Conservation (phyloP, 53 echinoderm and acorn worm species). For the Pentamera pediparva region DNA sequence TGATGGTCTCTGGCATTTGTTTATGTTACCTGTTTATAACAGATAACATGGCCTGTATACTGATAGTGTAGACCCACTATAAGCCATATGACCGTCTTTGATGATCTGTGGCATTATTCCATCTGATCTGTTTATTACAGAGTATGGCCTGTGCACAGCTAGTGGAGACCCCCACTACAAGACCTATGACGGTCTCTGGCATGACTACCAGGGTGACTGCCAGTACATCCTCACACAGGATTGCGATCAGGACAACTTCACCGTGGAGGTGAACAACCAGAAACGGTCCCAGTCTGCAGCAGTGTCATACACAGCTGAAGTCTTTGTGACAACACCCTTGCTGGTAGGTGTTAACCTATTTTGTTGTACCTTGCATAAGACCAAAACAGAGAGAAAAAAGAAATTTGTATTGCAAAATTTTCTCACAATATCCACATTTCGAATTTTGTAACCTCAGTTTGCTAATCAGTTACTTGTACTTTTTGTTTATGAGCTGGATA, state of each 20-base stretch:
- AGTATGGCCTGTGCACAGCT: slow-evolving; percentile 71
- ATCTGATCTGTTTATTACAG: slow-evolving; percentile 39
- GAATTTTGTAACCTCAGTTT: too few relatives aligned
- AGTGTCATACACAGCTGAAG: slow-evolving; percentile 65
- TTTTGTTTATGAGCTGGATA: too few relatives aligned
- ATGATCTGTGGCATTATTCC: too few relatives aligned
- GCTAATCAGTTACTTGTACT: too few relatives aligned
- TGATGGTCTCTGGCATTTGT: too few relatives aligned
- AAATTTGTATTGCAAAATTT: too few relatives aligned
- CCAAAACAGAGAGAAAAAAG: not conserved
- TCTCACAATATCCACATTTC: too few relatives aligned
- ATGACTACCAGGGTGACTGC: slow-evolving; percentile 86
- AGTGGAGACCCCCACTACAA: slow-evolving; percentile 93
- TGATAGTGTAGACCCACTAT: not conserved
- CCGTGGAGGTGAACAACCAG: slow-evolving; percentile 56
- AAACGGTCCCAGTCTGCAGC: slow-evolving; percentile 34
- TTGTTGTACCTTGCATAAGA: not conserved
- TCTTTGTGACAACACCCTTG: slow-evolving; percentile 28
- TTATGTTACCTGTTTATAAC: too few relatives aligned
- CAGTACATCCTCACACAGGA: slow-evolving; percentile 64
- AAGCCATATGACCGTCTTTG: not conserved
- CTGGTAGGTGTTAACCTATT: not conserved
- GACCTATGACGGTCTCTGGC: slow-evolving; percentile 79
- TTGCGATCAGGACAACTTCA: slow-evolving; percentile 44
- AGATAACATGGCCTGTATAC: not conserved